These are phyloP conservation scores for Toxotes jaculatrix DNA, from an alignment of 2,113 vertebrate species.

Conservation along the genomic window DNA sequence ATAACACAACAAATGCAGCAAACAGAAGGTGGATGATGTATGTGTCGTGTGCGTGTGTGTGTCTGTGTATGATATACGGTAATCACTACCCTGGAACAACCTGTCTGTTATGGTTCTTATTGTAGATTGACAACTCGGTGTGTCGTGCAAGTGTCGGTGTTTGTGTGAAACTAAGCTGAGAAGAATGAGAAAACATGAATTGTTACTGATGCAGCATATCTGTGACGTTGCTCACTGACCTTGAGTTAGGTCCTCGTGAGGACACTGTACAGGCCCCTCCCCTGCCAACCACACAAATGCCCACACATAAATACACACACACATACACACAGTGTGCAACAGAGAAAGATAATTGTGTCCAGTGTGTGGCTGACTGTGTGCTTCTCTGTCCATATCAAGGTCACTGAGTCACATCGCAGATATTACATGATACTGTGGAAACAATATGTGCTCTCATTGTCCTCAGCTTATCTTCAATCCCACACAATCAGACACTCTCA, in stretches of 20 bases:
- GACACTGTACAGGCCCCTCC: constrained; percentile 16
- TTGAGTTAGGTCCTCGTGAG: constrained; percentile 51
- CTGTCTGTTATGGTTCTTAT: background rate
- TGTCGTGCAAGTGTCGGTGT: background rate
- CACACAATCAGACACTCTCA: background rate
- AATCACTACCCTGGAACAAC: background rate
- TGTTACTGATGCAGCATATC: constrained; percentile 22
- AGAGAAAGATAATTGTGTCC: constrained; percentile 23
- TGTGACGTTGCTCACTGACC: constrained; percentile 45
- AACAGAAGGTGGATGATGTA: background rate
- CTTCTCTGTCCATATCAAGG: constrained; percentile 44
- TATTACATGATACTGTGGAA: constrained; percentile 41
- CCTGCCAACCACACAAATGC: background rate
- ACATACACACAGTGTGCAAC: constrained; percentile 6
- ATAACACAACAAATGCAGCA: background rate
- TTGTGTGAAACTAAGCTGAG: constrained; percentile 20
- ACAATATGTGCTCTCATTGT: constrained; percentile 46
- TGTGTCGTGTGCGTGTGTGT: background rate
- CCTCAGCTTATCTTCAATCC: constrained; percentile 44
- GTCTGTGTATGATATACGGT: background rate
- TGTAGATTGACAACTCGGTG: background rate
- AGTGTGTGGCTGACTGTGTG: background rate
- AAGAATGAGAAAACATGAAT: constrained; percentile 14
- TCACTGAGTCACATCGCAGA: constrained; percentile 43
- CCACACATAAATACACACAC: background rate